A percentile compares a stretch with the other conserved stretches of the same genome.
Conservation (phyloP, 1,140 invertebrate species). For the Drosophila chauvacae region DNA sequence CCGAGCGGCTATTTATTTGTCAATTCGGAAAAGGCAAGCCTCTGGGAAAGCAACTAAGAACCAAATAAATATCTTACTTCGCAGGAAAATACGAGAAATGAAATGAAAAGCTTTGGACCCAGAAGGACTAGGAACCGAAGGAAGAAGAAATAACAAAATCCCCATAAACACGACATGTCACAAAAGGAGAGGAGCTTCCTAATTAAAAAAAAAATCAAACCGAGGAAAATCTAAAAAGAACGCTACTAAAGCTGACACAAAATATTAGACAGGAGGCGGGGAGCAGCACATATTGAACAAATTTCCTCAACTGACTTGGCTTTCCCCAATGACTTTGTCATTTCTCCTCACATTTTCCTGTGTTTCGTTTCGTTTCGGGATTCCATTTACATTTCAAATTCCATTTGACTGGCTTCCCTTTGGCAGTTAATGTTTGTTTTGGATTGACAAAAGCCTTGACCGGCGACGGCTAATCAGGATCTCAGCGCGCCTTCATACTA, state of each 20-base stretch:
- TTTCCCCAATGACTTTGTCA: conserved; percentile 60
- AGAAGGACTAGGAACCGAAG: conserved; percentile 20
- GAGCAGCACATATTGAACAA: conserved; percentile 53
- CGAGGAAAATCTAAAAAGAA: conserved; percentile 17
- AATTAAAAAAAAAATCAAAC: conserved; percentile 58
- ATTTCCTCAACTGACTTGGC: conserved; percentile 12
- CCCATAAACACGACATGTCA: conserved; percentile 80
- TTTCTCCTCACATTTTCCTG: conserved; percentile 19
- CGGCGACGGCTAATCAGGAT: conserved; percentile 57
- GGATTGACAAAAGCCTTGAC: conserved; percentile 52
- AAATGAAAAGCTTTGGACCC: conserved; percentile 65
- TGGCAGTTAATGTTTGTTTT: conserved; percentile 59
- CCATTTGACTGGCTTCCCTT: conserved; percentile 51
- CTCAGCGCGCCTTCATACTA: conserved; percentile 33
- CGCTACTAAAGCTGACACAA: conserved; percentile 34
- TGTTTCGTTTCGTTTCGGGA: conserved; percentile 18
- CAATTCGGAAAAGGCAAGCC: conserved; percentile 67
- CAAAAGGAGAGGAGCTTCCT: conserved; percentile 33
- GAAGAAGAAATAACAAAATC: conserved; percentile 65
- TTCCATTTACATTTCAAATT: conserved; percentile 78
- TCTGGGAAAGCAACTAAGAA: conserved; percentile 56
- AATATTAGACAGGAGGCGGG: conserved; percentile 12
- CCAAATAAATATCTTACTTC: conserved; percentile 80
- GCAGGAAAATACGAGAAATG: conserved; percentile 59
- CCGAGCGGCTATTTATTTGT: conserved; percentile 70